Percentiles rank a stretch among this genome's conserved stretches.
phyloP scores from a whole-genome alignment of 1,140 invertebrate species.

The Eumaeus atala region DNA sequence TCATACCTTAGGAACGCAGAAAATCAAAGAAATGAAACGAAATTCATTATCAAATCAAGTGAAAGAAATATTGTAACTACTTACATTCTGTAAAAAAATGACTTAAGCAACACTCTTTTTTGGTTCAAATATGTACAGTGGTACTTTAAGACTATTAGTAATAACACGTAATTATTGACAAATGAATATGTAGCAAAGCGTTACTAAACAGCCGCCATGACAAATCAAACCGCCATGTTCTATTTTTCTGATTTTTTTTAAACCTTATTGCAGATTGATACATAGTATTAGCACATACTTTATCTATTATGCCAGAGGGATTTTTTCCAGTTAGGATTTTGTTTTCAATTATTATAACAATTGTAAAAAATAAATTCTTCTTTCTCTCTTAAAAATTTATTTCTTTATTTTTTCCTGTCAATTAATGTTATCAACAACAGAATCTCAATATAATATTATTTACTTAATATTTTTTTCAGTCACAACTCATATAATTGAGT shows the following conservation, averaged over 20 bases:
- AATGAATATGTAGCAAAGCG: not conserved
- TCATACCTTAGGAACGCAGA: conserved; percentile 48
- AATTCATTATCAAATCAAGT: conserved; percentile 26
- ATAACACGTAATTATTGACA: not conserved
- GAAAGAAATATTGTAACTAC: conserved; percentile 15
- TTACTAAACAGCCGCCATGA: conserved; percentile 17
- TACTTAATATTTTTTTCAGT: no score
- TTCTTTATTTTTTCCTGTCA: no score
- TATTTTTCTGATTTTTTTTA: not conserved
- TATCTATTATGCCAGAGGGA: no score
- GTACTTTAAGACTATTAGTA: not conserved
- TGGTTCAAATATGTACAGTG: conserved; percentile 2
- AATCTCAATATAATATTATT: no score
- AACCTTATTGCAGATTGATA: not conserved
- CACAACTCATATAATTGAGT: no score
- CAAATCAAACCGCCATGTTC: conserved; percentile 4
- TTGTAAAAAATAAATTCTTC: no score
- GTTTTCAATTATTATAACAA: no score
- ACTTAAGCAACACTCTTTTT: conserved; percentile 7
- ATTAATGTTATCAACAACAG: no score
- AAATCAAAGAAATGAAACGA: conserved; percentile 11
- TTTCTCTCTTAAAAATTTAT: no score
- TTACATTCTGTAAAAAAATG: conserved; percentile 30
- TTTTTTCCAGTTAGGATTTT: no score
- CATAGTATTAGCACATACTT: no score